A percentile compares a stretch with the other conserved stretches of the same genome.
phyloP scores from a whole-genome alignment of 1,140 invertebrate genomes.

The Schlechtendalia chinensis region DNA sequence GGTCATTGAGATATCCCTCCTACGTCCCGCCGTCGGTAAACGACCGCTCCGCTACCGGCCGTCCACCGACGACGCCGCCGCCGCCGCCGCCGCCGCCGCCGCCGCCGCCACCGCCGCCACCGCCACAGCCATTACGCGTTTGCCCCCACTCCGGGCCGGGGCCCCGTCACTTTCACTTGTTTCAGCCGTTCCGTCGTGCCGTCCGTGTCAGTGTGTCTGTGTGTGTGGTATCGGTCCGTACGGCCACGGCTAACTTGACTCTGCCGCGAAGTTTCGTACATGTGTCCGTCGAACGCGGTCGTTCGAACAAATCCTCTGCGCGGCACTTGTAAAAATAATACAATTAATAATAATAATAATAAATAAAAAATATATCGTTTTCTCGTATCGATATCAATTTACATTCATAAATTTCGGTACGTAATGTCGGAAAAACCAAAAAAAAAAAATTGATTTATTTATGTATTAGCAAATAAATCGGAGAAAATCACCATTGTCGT shows the following conservation, averaged over 20 bases:
- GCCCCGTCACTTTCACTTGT: conserved; percentile 49
- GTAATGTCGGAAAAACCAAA: too few species aligned
- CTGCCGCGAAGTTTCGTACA: conserved; percentile 40
- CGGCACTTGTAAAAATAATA: conserved; percentile 13
- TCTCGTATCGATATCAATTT: background rate
- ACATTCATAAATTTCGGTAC: background rate
- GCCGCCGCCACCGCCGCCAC: conserved; percentile 1
- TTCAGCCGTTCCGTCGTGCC: conserved; percentile 41
- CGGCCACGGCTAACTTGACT: conserved; percentile 29
- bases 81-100: conserved; percentile 10
- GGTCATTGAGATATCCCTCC: conserved; percentile 52
- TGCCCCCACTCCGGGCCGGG: conserved; percentile 37
- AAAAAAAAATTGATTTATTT: too few species aligned
- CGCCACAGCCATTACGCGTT: conserved; percentile 24
- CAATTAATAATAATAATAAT: too few species aligned
- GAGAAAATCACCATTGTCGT: too few species aligned
- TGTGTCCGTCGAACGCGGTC: conserved; percentile 34
- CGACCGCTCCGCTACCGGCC: background rate
- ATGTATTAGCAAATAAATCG: background rate
- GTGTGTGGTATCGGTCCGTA: conserved; percentile 32
- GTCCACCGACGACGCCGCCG: background rate
- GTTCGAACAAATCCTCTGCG: background rate
- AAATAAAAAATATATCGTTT: background rate
- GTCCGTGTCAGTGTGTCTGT: conserved; percentile 50
- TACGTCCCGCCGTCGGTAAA: background rate